Base-by-base conservation (phyloP, 2,888 invertebrate species). In the Adelognathus sp. region DNA sequence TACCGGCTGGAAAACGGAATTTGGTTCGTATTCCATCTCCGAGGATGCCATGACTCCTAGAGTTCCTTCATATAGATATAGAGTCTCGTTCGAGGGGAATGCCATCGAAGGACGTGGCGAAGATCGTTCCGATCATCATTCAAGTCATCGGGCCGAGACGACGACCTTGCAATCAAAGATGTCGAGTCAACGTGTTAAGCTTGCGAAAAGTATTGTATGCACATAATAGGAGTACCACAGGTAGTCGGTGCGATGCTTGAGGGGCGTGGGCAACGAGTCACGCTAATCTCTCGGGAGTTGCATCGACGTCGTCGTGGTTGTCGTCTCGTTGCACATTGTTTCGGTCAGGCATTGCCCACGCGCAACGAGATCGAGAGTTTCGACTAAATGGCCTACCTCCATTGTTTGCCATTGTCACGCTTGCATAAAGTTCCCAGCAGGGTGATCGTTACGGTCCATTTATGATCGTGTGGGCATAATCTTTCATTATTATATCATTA, bases 321-420 rank as follows among this genome's bases (percentile, higher is more conserved):
- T 64, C 33, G 44, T 60, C 11, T 7, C 36, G 41, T 60, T 77
- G 11, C 69, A 71, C 70, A 80, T 72, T 74, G 83, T 87, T 87
- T 87, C 86, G 86, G 87, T 85, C 86, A 86, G 85, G 84, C 86
- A 77, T 83, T 82, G 85, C 89, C 88, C 87, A 89, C 88, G 86
- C 88, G 81, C 79, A 80, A 21, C 50, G 41, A 82, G 80, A 84
- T 83, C 83, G 79, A 79, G 79, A 83, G 80, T 80, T 82, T 81
- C 75, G 80, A 82, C 78, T 76, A 75, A 79, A 83, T 83, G 78
- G 54, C 66, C 18, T 44, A 81, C 79, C n/a, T 82, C 81, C 82
- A 82, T 82, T 75, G 76, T 79, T 73, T 74, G 61, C 64, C 66
- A 77, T 81, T 83, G 83, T 81, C 74, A 76, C 78, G 80, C 76